These are phyloP conservation scores for Scomberomorus guttatus DNA, from an alignment of 2,797 vertebrate genomes.

Conservation along the genomic window DNA sequence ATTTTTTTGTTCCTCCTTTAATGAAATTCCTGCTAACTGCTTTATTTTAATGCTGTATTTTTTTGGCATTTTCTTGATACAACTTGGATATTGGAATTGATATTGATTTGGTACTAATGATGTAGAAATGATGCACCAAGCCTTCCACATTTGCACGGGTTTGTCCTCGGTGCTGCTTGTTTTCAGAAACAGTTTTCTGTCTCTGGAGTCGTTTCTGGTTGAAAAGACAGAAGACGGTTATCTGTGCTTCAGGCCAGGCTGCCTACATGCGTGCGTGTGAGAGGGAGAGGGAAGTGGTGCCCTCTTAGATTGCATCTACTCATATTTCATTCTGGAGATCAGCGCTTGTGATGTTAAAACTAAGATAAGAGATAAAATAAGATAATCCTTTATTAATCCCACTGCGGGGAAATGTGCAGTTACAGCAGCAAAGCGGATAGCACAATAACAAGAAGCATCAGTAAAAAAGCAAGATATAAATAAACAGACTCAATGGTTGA, in stretches of 20 bases:
- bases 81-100: neutral
- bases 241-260: slow-evolving; percentile 35
- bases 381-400: no score
- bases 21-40: neutral
- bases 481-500: no score
- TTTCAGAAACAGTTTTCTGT: slow-evolving; percentile 13
- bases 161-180: slow-evolving; percentile 4
- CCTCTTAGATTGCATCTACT: slow-evolving; percentile 49
- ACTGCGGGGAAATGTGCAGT: no score
- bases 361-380: neutral
- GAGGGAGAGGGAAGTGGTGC: slow-evolving; percentile 5
- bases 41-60: neutral
- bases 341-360: slow-evolving; percentile 51
- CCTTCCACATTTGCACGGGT: neutral
- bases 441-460: no score
- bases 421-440: no score
- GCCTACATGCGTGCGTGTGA: slow-evolving; percentile 5
- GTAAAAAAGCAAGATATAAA: no score
- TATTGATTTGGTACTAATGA: neutral
- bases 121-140: neutral
- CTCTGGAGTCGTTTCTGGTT: slow-evolving; percentile 1
- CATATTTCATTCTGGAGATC: slow-evolving; percentile 52
- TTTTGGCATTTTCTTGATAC: neutral
- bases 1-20: no score
- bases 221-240: slow-evolving; percentile 22